Conservation (phyloP, 2,888 invertebrate species). For the Tachina grossa region DNA sequence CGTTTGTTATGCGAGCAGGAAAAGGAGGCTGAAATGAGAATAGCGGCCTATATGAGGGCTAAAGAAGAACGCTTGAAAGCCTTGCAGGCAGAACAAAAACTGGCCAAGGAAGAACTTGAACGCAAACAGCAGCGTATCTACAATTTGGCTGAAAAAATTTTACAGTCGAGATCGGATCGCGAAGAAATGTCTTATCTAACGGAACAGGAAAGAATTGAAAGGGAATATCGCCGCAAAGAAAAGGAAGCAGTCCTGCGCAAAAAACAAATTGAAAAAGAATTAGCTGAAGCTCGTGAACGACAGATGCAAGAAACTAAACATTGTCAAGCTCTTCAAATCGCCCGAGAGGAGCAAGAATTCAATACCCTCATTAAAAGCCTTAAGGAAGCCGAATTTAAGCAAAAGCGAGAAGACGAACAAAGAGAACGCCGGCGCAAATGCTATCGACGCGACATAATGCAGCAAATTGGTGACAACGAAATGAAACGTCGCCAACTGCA, state of each 20-base stretch:
- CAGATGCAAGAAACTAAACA: slow-evolving; percentile 80
- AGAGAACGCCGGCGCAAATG: slow-evolving; percentile 76
- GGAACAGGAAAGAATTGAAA: slow-evolving; percentile 81
- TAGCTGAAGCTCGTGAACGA: slow-evolving; percentile 77
- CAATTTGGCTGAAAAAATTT: slow-evolving; percentile 78
- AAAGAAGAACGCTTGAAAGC: slow-evolving; percentile 80
- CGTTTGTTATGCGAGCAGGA: slow-evolving; percentile 81
- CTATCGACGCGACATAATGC: slow-evolving; percentile 81
- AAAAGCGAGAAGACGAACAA: slow-evolving; percentile 76
- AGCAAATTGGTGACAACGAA: slow-evolving; percentile 81
- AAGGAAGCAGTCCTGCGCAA: slow-evolving; percentile 79
- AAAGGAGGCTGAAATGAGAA: slow-evolving; percentile 80
- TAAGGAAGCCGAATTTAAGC: slow-evolving; percentile 79
- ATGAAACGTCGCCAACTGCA: slow-evolving; percentile 78
- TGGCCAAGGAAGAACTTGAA: slow-evolving; percentile 80
- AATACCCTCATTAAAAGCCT: slow-evolving; percentile 78
- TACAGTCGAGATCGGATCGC: slow-evolving; percentile 78
- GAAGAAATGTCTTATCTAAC: slow-evolving; percentile 80
- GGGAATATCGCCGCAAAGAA: slow-evolving; percentile 81
- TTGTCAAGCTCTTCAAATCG: slow-evolving; percentile 80
- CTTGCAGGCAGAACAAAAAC: slow-evolving; percentile 77
- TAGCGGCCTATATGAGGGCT: slow-evolving; percentile 81
- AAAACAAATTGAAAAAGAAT: slow-evolving; percentile 78
- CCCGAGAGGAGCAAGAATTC: slow-evolving; percentile 81
- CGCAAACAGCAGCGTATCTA: slow-evolving; percentile 80